Evolutionary conservation across 1,140 invertebrate genomes (phyloP).

Genomic region (Caligus rogercresseyi): DNA sequence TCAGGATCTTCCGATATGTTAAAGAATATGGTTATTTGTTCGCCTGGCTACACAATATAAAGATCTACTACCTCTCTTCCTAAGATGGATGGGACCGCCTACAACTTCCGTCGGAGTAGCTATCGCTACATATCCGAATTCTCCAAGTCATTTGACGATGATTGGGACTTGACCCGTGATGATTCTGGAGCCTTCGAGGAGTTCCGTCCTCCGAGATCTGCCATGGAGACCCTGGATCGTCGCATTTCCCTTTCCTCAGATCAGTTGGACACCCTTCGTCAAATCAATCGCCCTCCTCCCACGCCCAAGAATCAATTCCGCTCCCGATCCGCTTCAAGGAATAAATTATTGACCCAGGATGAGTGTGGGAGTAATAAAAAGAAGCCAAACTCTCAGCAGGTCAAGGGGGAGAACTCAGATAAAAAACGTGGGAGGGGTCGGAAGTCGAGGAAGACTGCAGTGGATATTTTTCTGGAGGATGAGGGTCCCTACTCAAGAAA

Average conservation of each 20-base stretch:
- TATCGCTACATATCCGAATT: background rate
- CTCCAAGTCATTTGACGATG: background rate
- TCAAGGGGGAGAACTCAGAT: background rate
- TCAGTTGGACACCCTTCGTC: constrained; percentile 12
- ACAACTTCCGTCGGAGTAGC: background rate
- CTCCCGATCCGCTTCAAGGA: background rate
- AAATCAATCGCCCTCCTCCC: constrained; percentile 1
- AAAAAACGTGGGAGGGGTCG: background rate
- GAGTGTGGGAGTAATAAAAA: background rate
- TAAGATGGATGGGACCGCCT: too few relatives aligned
- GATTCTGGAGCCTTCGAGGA: background rate
- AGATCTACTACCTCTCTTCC: too few relatives aligned
- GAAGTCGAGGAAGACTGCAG: constrained; percentile 4
- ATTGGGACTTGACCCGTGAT: background rate
- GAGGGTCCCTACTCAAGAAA: constrained; percentile 18
- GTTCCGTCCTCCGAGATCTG: background rate
- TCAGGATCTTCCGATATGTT: too few relatives aligned
- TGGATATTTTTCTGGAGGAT: constrained; percentile 19
- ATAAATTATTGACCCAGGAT: background rate
- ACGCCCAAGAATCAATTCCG: background rate
- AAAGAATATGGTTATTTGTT: too few relatives aligned
- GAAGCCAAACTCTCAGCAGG: background rate
- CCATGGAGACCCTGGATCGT: constrained; percentile 17
- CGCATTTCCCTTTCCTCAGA: constrained; percentile 15
- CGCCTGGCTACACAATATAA: too few relatives aligned